Evolutionary conservation across 2,888 invertebrate genomes (phyloP), one percentile per base, ranked within the genome.

Genomic region (Brenthis daphne): DNA sequence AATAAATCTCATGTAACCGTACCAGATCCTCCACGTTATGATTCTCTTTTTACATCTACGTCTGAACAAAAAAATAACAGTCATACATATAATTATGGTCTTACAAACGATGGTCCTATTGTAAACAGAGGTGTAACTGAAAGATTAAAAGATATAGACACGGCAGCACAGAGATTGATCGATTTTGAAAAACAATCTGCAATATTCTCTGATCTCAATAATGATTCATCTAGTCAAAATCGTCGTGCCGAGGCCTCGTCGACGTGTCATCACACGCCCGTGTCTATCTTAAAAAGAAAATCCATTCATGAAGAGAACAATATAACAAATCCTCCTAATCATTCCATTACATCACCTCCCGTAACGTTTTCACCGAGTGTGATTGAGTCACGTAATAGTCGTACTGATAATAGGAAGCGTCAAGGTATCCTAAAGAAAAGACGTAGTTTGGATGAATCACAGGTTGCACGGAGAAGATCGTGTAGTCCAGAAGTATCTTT

Each of bases 371-470:
- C 96, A 8, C 96, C 96, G 1, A 96, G 93, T 80, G 96, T 96
- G 67, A 88, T 96, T 60, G 96, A 96, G 79, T 94, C 94, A 16
- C 94, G 94, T 47, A 94, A 94, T 68, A 90, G 93, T 68, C 92
- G 92, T 37, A 87, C 93, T 50, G 88, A 88, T 70, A 93, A 91
- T 66, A 89, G 93, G 73, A 94, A 95, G 75, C 94, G 95, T 66
- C 96, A 96, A 84, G 97, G 97, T 57, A 97, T 97, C 81, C 91
- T 97, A 74, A 97, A 97, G 86, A 97, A 97, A 88, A 95, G 97
- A 48, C 95, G 96, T 68, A 97, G 97, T 80, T 90, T 97, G 75
- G 97, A 97, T 77, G 97, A 97, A 82, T 95, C 95, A 33, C 95
- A 96, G 85, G 95, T 96, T 65, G 91, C 95, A 73, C 88, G 95